Evolutionary conservation across 1,140 invertebrate genomes (phyloP).

Genomic region (Leguminivora glycinivorella): DNA sequence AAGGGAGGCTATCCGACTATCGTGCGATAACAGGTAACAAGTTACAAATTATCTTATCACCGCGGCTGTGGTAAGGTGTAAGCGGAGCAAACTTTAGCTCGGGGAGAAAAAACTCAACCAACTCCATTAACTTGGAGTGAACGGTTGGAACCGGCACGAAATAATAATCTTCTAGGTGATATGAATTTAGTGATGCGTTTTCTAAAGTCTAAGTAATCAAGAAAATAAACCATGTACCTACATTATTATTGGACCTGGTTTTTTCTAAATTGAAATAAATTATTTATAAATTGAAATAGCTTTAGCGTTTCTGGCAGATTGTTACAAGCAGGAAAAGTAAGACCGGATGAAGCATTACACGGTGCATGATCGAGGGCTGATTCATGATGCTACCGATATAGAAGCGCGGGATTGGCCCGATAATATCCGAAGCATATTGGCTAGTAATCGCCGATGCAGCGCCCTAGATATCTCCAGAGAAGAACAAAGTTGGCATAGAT

Average conservation of each 20-base stretch:
- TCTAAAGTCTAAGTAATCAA: neutral
- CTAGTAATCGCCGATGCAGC: slow-evolving; percentile 49
- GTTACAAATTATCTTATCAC: slow-evolving; percentile 66
- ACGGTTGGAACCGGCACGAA: neutral
- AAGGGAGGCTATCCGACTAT: slow-evolving; percentile 47
- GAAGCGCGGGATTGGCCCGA: slow-evolving; percentile 43
- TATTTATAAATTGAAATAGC: neutral
- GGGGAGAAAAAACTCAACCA: slow-evolving; percentile 29
- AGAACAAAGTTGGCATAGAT: slow-evolving; percentile 76
- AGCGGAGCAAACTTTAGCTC: slow-evolving; percentile 48
- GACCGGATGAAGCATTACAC: slow-evolving; percentile 18
- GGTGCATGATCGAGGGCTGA: slow-evolving; percentile 17
- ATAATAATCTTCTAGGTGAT: no score
- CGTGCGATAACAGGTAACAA: slow-evolving; percentile 45
- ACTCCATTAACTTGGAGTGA: neutral
- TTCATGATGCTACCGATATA: slow-evolving; percentile 31
- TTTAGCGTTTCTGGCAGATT: neutral
- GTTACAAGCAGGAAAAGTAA: neutral
- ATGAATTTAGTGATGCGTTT: neutral
- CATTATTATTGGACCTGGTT: neutral
- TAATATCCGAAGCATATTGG: slow-evolving; percentile 48
- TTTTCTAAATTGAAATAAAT: neutral
- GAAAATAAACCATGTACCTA: neutral
- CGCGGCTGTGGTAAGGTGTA: slow-evolving; percentile 47
- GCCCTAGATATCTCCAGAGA: slow-evolving; percentile 70